Evolutionary conservation across 64 coral and sea anemone genomes (phyloP), one percentile per base, ranked within the genome.

Genomic region (Pachyseris speciosa): DNA sequence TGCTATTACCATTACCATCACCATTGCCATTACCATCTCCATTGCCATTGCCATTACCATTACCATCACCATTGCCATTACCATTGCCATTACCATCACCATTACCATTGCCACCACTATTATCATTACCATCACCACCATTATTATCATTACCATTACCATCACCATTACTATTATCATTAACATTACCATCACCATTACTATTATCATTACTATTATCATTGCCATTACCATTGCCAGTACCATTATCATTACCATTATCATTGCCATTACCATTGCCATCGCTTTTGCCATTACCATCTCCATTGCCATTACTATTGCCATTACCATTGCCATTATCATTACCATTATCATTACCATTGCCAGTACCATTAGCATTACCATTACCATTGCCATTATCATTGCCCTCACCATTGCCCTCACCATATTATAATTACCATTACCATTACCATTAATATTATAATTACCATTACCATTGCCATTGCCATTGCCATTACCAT

Each of bases 261-360:
- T n/a, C n/a, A n/a, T n/a, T n/a, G n/a, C n/a, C n/a, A n/a, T n/a
- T n/a, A n/a, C n/a, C n/a, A n/a, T n/a, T n/a, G n/a, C n/a, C n/a
- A n/a, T n/a, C n/a, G n/a, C n/a, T n/a, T n/a, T 60, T n/a, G n/a
- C 55, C 12, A 60, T 60, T n/a, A 60, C 55, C 55, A 60, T 60
- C 55, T 13, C 55, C 55, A 60, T 60, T n/a, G n/a, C 55, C 55
- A n/a, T 60, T n/a, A 60, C 55, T n/a, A 60, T 60, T n/a, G n/a
- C n/a, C n/a, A 60, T 60, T n/a, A 60, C n/a, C 55, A 60, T n/a
- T 60, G 55, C n/a, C 55, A 60, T n/a, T n/a, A 60, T 60, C 55
- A 60, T n/a, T n/a, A 60, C n/a, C 55, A 60, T n/a, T 60, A n/a
- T 60, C 55, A 60, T n/a, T n/a, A 60, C 55, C 55, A 60, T 60